Evolutionary conservation across 2,113 vertebrate genomes (phyloP).

Genomic region (Zingel zingel): DNA sequence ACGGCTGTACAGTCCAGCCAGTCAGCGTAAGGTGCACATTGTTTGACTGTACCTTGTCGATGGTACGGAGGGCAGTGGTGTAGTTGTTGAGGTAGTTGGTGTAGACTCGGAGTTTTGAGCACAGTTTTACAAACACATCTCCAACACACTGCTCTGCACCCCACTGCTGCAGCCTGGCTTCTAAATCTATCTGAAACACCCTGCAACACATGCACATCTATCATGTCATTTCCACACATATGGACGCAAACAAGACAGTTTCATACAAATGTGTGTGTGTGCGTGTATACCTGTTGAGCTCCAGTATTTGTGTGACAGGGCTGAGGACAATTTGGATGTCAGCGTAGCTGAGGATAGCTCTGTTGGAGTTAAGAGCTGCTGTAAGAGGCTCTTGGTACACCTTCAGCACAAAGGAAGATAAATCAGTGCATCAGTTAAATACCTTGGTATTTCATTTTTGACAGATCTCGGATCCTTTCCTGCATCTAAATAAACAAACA

Average conservation of each 20-base stretch:
- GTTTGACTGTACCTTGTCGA: conserved; percentile 85
- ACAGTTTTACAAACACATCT: conserved; percentile 84
- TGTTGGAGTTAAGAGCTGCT: conserved; percentile 87
- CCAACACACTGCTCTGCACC: conserved; percentile 84
- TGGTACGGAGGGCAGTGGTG: conserved; percentile 81
- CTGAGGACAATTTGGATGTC: conserved; percentile 84
- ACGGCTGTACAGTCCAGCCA: too few species aligned
- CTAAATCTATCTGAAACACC: conserved; percentile 80
- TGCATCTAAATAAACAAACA: background rate
- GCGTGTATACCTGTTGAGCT: conserved; percentile 82
- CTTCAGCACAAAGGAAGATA: conserved; percentile 33
- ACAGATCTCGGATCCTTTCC: background rate
- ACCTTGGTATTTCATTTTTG: background rate
- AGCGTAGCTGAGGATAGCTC: conserved; percentile 83
- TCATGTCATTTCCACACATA: background rate
- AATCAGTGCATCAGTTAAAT: background rate
- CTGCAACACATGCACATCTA: conserved; percentile 58
- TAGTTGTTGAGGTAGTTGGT: conserved; percentile 90
- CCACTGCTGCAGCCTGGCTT: conserved; percentile 83
- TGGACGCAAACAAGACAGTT: background rate
- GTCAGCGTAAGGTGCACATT: background rate
- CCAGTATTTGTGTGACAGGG: conserved; percentile 79
- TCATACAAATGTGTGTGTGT: background rate
- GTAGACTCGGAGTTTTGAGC: conserved; percentile 80
- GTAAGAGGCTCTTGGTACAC: conserved; percentile 84